These are phyloP conservation scores for Myripristis murdjan DNA, from an alignment of 2,797 vertebrate genomes.

Conservation along the genomic window DNA sequence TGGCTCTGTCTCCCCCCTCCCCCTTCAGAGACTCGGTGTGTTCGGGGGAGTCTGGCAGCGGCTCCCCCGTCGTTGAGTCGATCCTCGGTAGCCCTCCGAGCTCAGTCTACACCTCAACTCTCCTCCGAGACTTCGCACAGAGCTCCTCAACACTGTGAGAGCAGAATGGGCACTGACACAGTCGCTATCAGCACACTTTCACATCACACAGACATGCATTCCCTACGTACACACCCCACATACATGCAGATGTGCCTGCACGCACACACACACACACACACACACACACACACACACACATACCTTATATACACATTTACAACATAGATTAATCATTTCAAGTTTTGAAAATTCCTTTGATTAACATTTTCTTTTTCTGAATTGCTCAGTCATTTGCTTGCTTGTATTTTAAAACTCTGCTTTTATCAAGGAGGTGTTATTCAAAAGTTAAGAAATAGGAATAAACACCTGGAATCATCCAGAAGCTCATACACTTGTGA, in stretches of 20 bases:
- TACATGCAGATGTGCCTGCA: too few relatives aligned
- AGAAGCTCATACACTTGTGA: conserved; percentile 54
- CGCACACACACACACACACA: conserved; percentile 6
- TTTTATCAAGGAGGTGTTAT: conserved; percentile 59
- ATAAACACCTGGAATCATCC: conserved; percentile 50
- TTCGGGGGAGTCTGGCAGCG: conserved; percentile 89
- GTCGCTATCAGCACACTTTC: conserved; percentile 47
- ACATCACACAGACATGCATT: conserved; percentile 45
- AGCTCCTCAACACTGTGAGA: conserved; percentile 98
- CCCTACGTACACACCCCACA: conserved; percentile 8
- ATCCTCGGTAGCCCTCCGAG: conserved; percentile 89
- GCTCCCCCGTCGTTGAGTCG: conserved; percentile 89
- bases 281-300: conserved; percentile 9
- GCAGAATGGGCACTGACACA: conserved; percentile 55
- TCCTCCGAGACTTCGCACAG: conserved; percentile 94
- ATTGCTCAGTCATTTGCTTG: conserved; percentile 56
- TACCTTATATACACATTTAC: too few relatives aligned
- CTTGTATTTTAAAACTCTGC: conserved; percentile 63
- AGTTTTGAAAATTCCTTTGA: conserved; percentile 28
- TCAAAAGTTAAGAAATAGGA: conserved; percentile 42
- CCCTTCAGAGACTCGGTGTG: conserved; percentile 97
- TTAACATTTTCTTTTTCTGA: conserved; percentile 24
- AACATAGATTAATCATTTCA: conserved; percentile 34
- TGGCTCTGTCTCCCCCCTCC: conserved; percentile 94
- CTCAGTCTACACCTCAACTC: conserved; percentile 89